Base-by-base conservation (phyloP, 2,797 vertebrate genomes). In the Galagoides demidoff region DNA sequence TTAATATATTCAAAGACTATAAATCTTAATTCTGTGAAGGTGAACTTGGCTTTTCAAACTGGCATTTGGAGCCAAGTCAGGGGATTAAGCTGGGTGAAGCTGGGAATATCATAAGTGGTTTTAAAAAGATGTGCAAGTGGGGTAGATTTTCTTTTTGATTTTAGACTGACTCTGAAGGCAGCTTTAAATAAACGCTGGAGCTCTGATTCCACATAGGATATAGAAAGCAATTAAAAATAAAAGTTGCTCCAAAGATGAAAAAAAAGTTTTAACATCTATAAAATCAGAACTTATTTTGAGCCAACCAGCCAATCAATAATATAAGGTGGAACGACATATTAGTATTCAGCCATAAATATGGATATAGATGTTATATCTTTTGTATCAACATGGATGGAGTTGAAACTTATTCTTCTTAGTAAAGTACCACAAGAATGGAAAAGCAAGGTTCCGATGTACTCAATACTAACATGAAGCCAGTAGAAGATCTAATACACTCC, bases 1-100 rank as follows among this genome's bases (percentile, higher is more conserved):
- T 86, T 89, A 89, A 78, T 88, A 55, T 79, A 31, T 74, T 91
- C 71, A 37, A 71, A 70, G 45, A 85, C 77, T 64, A 64, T 23
- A 68, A 45, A 43, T 71, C 55, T 79, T 90, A 68, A 84, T 89
- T 43, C 45, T 81, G 43, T 71, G 23, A 77, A 45, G 57, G 20
- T 63, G 52, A 78, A 34, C 39, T 70, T 78, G 68, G 7, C 31
- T 93, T 91, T 84, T 34, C 39, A 96, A 94, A 61, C 16, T 43
- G 39, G 31, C n/a, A 34, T 59, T 57, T 89, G 66, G 64, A 93
- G 10, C n/a, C 31, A 59, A 45, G n/a, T 68, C 55, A 76, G 20
- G 39, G 49, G 61, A 81, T 68, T 57, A 71, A 52, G 17, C 34
- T 23, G 61, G 6, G 19, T n/a, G 27, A 45, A 45, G 19, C 11